Percentiles rank a stretch among this genome's conserved stretches.
phyloP scores from a whole-genome alignment of 2,113 vertebrate genomes.

The Labrus mixtus region DNA sequence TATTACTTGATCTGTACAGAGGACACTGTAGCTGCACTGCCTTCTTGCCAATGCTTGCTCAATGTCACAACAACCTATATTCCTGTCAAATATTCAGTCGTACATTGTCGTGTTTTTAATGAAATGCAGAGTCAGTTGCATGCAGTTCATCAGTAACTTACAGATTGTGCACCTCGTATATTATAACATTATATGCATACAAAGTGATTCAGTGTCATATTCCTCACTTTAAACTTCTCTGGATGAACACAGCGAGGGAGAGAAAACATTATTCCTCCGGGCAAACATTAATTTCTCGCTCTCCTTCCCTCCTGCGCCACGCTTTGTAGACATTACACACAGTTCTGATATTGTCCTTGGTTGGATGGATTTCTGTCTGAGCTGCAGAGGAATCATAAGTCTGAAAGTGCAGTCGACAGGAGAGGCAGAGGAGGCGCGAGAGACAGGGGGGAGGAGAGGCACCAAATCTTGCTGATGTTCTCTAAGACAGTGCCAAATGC shows the following conservation, averaged over 20 bases:
- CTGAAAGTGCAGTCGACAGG: slow-evolving; percentile 48
- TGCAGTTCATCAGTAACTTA: slow-evolving; percentile 23
- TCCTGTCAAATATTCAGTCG: slow-evolving; percentile 14
- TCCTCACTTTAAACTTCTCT: slow-evolving; percentile 28
- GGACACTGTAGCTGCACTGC: too few relatives aligned
- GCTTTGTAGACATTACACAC: slow-evolving; percentile 48
- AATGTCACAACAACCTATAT: slow-evolving; percentile 3
- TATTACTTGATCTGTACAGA: background rate
- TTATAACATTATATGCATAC: slow-evolving; percentile 25
- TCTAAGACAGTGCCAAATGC: slow-evolving; percentile 40
- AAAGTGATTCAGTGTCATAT: slow-evolving; percentile 16
- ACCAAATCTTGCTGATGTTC: slow-evolving; percentile 50
- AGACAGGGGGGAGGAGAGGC: slow-evolving; percentile 38
- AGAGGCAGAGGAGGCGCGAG: slow-evolving; percentile 11
- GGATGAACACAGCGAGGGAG: slow-evolving; percentile 27
- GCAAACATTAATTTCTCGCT: slow-evolving; percentile 66
- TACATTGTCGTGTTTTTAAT: slow-evolving; percentile 24
- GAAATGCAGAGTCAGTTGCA: background rate
- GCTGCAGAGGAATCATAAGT: slow-evolving; percentile 53
- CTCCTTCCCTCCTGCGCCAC: slow-evolving; percentile 36
- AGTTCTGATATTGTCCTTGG: slow-evolving; percentile 60
- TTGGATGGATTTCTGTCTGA: slow-evolving; percentile 58
- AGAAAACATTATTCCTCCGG: slow-evolving; percentile 48
- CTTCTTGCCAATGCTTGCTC: slow-evolving; percentile 3
- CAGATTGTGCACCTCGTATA: slow-evolving; percentile 1